These are phyloP conservation scores for Puffinus mauretanicus DNA, from an alignment of 2,113 vertebrate genomes.

Conservation along the genomic window DNA sequence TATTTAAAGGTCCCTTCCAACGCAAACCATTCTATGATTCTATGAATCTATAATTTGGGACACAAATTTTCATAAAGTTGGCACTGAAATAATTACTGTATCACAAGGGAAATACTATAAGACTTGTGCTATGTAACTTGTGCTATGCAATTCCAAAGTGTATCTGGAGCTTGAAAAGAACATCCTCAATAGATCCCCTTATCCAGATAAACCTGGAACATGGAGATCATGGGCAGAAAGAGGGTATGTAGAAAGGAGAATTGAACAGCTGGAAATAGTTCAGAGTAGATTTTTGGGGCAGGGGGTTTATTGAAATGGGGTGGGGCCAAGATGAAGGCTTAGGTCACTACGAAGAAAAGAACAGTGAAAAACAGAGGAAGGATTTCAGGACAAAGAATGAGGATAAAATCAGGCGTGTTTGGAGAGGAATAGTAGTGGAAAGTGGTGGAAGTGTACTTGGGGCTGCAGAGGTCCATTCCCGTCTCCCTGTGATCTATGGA, in stretches of 20 bases:
- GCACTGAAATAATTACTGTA: neutral
- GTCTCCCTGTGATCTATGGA: neutral
- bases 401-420: neutral
- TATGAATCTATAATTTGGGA: neutral
- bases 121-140: neutral
- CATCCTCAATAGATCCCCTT: neutral
- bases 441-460: neutral
- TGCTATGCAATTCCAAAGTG: neutral
- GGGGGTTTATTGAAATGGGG: neutral
- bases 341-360: neutral
- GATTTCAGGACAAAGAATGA: neutral
- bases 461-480: neutral
- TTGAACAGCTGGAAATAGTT: neutral
- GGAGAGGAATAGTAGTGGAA: neutral
- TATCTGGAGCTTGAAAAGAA: neutral
- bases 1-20: neutral
- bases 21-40: neutral
- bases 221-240: neutral
- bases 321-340: neutral
- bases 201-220: neutral
- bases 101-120: neutral
- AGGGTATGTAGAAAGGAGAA: neutral
- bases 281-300: neutral
- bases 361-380: neutral
- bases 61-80: neutral